Base-by-base conservation (phyloP, 2,797 vertebrate species). In the Hafferia zeledoni region DNA sequence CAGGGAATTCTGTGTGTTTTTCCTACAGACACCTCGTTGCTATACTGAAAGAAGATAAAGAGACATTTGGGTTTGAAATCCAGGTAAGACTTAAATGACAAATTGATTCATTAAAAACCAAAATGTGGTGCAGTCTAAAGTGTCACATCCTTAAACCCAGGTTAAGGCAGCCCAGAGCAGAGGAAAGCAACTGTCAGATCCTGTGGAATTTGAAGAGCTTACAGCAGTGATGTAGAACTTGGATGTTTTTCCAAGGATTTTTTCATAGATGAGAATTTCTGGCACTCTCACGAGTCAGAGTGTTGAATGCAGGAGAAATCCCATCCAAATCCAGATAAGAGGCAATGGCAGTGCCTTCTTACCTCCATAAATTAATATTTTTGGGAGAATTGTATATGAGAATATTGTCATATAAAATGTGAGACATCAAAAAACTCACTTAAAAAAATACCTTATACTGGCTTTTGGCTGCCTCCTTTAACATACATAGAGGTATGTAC, bases 11-110 rank as follows among this genome's bases (percentile, higher is more conserved):
- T 41, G 33, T 78, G 28, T 31, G 2, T 35, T 82, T 83, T 56
- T 50, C 27, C 61, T 92, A 22, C 97, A 98, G 98, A 77, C 97
- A 96, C 57, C 79, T 98, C 23, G 27, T 98, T 17, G 91, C 95
- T 46, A 97, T 98, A 81, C 90, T 99, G 86, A 99, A 99, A 93
- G 98, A 99, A 92, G 99, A 99, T 91, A 99, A 99, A 93, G 99
- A 99, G 97, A 97, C 97, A 0, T 99, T 99, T 97, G 99, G 99
- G 80, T 99, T 99, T 98, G 99, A 99, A 97, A 99, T 99, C 97
- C 99, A 99, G 99, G 99, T 99, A 94, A 93, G 97, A 8, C 17
- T 63, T 43, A 15, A 43, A 27, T 4, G 61, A 18, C 19, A 35
- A 63, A 31, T 1, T 1, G 5, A 8, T 37, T 64, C 2, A 8